Evolutionary conservation across 2,113 vertebrate genomes (phyloP), one percentile per base, ranked within the genome.

Genomic region (Actinemys pallida): DNA sequence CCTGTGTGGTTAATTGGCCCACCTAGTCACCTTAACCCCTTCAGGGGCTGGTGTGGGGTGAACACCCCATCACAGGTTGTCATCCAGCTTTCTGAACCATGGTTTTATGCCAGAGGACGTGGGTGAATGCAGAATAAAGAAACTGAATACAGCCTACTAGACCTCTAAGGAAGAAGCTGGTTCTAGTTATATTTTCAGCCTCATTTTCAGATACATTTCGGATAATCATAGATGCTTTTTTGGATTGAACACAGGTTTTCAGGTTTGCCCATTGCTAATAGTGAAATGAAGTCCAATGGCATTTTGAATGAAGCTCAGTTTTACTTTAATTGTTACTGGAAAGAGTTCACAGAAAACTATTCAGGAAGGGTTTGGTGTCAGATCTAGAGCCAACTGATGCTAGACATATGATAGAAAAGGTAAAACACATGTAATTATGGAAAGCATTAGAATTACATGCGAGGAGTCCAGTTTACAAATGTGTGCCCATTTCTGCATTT

Each of bases 271-370:
- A 45, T 69, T 78, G 57, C 45, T 89, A 56, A 22, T 0, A 0
- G 84, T 1, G 20, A 25, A n/a, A 53, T 10, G 35, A 65, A n/a
- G 72, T 62, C 65, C 0, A 0, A 57, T 22, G 53, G 2, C 42
- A 17, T 25, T 75, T 53, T 50, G 87, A 86, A 50, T 8, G 53
- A 72, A 62, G 53, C 56, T 13, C 57, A 81, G 9, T 5, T 53
- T 16, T 89, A 65, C 17, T 1, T 0, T 57, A 93, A 95, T 75
- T 25, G 75, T 10, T 87, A 50, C 86, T 91, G 57, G 49, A 84
- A 93, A 90, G 39, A 90, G 93, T 78, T 78, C 45, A 93, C 20
- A 57, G 92, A 83, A 65, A 89, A 90, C 89, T 49, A 81, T 3
- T 59, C 29, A 81, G 47, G 53, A 81, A 47, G 57, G n/a, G 83